Conservation (phyloP, 2,888 invertebrate species). For the Petrolisthes cinctipes region DNA sequence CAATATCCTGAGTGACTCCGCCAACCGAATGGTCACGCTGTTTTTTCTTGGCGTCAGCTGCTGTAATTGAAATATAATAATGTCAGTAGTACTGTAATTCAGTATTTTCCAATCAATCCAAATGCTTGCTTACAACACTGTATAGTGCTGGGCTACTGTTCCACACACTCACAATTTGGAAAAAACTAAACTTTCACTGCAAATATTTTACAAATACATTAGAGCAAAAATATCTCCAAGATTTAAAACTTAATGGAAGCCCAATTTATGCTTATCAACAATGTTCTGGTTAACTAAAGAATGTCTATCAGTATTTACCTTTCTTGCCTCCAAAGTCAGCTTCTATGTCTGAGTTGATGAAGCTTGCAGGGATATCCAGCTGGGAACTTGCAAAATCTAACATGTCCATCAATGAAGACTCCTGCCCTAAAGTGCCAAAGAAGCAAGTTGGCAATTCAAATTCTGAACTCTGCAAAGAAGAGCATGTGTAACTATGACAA, state of each 20-base stretch:
- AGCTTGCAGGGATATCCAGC: conserved; percentile 29
- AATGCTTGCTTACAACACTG: no score
- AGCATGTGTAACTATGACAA: not conserved
- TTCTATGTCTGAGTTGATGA: conserved; percentile 24
- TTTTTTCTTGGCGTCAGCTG: conserved; percentile 47
- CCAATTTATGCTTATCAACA: not conserved
- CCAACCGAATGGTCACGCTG: conserved; percentile 17
- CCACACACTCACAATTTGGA: no score
- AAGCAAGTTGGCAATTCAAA: conserved; percentile 44
- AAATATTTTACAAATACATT: no score
- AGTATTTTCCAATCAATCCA: not conserved
- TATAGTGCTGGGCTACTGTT: no score
- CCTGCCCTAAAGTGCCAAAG: conserved; percentile 38
- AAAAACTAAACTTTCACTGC: no score
- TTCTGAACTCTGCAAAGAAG: not conserved
- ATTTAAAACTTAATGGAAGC: not conserved
- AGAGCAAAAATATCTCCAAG: not conserved
- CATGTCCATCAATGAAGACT: conserved; percentile 43
- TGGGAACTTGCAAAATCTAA: conserved; percentile 40
- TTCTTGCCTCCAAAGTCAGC: conserved; percentile 50
- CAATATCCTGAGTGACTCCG: conserved; percentile 14
- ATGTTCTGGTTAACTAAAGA: not conserved
- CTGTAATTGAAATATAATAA: not conserved
- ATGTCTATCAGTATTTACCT: conserved; percentile 12
- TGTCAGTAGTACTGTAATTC: not conserved